Conservation (phyloP, 2,797 vertebrate species). For the Thamnophis elegans region DNA sequence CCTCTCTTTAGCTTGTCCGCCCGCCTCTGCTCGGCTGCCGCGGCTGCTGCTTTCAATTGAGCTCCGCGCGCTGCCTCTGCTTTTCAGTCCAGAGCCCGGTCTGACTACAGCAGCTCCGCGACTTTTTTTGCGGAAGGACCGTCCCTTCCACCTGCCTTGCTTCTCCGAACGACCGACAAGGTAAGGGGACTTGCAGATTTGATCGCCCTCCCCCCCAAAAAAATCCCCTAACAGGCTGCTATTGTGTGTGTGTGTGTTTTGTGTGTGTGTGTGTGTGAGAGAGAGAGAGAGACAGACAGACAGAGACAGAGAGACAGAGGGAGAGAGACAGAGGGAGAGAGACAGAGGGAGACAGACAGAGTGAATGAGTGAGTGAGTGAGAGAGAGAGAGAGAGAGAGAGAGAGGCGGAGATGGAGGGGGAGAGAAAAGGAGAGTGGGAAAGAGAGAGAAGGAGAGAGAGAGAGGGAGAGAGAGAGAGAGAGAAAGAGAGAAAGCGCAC, state of each 20-base stretch:
- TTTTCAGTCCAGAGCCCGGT: not conserved
- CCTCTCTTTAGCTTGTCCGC: slow-evolving; percentile 77
- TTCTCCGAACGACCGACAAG: slow-evolving; percentile 40
- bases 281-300: accelerated
- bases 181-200: slow-evolving; percentile 49
- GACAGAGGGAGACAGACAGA: not conserved
- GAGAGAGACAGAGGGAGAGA: not conserved
- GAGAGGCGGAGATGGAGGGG: not conserved
- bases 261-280: not conserved
- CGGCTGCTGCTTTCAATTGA: slow-evolving; percentile 60
- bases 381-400: not conserved
- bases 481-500: not conserved
- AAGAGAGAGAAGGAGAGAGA: too few species aligned
- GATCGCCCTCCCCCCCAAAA: too few species aligned
- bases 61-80: slow-evolving; percentile 58
- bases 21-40: slow-evolving; percentile 2
- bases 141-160: slow-evolving; percentile 46
- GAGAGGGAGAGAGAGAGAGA: accelerated
- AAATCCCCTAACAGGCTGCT: not conserved
- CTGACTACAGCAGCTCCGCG: not conserved
- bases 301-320: accelerated
- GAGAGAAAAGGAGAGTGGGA: too few species aligned
- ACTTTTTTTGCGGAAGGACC: slow-evolving; percentile 28
- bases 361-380: too few species aligned
- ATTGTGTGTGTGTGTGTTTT: not conserved